phyloP scores from a whole-genome alignment of 2,113 vertebrate genomes.

The Zosterops borbonicus region DNA sequence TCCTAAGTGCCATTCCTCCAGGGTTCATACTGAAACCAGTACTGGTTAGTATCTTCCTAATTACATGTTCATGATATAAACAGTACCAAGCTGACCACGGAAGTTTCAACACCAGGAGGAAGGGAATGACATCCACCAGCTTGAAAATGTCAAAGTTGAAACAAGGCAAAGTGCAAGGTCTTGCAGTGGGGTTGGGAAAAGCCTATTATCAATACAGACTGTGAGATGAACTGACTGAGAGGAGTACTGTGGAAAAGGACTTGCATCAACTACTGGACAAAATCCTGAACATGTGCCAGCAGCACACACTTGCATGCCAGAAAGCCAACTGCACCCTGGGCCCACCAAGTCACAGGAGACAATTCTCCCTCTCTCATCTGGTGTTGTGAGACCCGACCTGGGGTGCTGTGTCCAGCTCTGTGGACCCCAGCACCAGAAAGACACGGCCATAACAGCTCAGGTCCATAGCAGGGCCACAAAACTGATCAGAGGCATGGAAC shows the following conservation, averaged over 20 bases:
- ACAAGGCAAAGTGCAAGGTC: not conserved
- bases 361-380: not conserved
- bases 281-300: not conserved
- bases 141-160: not conserved
- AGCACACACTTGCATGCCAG: not conserved
- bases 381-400: fast-evolving
- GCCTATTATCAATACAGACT: not conserved
- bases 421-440: not conserved
- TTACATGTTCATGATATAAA: not conserved
- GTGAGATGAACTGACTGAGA: not conserved
- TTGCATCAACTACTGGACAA: not conserved
- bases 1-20: fast-evolving
- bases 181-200: not conserved
- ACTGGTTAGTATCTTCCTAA: not conserved
- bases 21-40: not conserved
- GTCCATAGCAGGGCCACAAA: not conserved
- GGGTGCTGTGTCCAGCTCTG: not conserved
- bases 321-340: not conserved
- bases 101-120: not conserved
- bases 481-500: not conserved
- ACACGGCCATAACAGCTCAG: not conserved
- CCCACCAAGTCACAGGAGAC: not conserved
- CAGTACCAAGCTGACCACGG: not conserved
- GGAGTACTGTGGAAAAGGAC: not conserved
- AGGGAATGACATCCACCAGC: fast-evolving